phyloP scores from a whole-genome alignment of 2,888 invertebrate genomes.

The Acrobasis consociella region DNA sequence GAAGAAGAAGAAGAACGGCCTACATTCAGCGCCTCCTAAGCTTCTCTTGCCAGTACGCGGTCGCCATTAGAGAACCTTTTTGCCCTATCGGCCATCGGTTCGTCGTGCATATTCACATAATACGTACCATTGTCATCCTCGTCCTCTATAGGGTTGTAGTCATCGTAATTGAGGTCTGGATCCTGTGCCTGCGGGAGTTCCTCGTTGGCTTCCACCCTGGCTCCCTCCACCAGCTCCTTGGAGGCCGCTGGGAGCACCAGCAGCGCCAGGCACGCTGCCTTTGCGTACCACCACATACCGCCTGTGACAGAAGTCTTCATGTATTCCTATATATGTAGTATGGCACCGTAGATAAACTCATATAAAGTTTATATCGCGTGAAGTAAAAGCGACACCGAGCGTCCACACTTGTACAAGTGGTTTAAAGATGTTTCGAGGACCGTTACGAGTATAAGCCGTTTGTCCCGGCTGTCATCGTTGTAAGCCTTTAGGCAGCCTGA shows the following conservation, averaged over 20 bases:
- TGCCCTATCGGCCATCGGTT: too few relatives aligned
- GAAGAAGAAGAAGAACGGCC: too few relatives aligned
- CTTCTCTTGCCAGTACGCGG: too few relatives aligned
- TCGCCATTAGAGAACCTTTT: too few relatives aligned
- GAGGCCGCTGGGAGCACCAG: slow-evolving; percentile 52
- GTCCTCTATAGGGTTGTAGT: slow-evolving; percentile 55
- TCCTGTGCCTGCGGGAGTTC: slow-evolving; percentile 66
- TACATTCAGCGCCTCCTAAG: too few relatives aligned
- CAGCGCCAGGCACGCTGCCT: slow-evolving; percentile 54
- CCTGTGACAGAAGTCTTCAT: slow-evolving; percentile 26
- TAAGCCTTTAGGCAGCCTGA: too few relatives aligned
- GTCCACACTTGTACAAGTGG: too few relatives aligned
- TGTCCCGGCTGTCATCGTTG: too few relatives aligned
- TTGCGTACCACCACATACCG: slow-evolving; percentile 58
- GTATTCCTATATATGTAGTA: background rate
- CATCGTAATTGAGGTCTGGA: slow-evolving; percentile 61
- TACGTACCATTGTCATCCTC: slow-evolving; percentile 63
- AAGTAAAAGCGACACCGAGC: too few relatives aligned
- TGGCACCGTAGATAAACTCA: background rate
- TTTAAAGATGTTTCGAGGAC: too few relatives aligned
- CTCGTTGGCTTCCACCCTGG: slow-evolving; percentile 39
- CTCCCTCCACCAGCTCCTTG: slow-evolving; percentile 58
- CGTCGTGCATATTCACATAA: background rate
- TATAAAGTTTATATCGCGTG: too few relatives aligned
- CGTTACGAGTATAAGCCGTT: too few relatives aligned